Evolutionary conservation across 2,888 invertebrate species (phyloP).

Genomic region (Thymelicus lineola): DNA sequence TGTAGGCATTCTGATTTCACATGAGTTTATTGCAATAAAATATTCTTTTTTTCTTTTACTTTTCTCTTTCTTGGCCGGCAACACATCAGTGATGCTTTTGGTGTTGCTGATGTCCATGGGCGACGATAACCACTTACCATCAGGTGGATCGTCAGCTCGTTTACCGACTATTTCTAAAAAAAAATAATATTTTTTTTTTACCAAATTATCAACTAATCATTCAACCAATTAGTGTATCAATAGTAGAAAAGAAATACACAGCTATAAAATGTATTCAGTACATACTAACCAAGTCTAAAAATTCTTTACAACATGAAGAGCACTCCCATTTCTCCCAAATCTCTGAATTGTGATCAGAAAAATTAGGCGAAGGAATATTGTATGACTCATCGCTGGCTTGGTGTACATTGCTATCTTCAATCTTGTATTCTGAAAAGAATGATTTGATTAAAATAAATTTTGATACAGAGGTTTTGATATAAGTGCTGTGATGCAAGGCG

Average conservation of each 20-base stretch:
- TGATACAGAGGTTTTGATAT: neutral
- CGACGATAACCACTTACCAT: too few relatives aligned
- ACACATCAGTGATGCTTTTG: too few relatives aligned
- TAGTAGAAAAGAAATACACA: too few relatives aligned
- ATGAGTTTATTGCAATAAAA: too few relatives aligned
- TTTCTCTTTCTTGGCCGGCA: too few relatives aligned
- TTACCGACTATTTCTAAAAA: too few relatives aligned
- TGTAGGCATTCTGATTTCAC: neutral
- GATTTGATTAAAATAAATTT: neutral
- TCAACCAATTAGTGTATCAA: too few relatives aligned
- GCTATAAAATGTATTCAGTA: neutral
- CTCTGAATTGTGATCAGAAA: slow-evolving; percentile 60
- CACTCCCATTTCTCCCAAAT: slow-evolving; percentile 65
- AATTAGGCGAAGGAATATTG: slow-evolving; percentile 63
- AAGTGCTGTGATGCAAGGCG: neutral
- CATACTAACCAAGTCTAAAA: slow-evolving; percentile 61
- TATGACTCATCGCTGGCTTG: slow-evolving; percentile 63
- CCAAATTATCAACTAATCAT: too few relatives aligned
- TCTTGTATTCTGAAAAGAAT: slow-evolving; percentile 45
- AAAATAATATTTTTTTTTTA: too few relatives aligned
- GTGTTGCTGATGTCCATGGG: too few relatives aligned
- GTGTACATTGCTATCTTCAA: slow-evolving; percentile 47
- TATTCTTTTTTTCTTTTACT: too few relatives aligned
- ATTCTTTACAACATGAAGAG: slow-evolving; percentile 60
- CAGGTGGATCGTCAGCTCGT: too few relatives aligned